Evolutionary conservation across 2,797 vertebrate species (phyloP).

Genomic region (Pseudomugil tenellus): DNA sequence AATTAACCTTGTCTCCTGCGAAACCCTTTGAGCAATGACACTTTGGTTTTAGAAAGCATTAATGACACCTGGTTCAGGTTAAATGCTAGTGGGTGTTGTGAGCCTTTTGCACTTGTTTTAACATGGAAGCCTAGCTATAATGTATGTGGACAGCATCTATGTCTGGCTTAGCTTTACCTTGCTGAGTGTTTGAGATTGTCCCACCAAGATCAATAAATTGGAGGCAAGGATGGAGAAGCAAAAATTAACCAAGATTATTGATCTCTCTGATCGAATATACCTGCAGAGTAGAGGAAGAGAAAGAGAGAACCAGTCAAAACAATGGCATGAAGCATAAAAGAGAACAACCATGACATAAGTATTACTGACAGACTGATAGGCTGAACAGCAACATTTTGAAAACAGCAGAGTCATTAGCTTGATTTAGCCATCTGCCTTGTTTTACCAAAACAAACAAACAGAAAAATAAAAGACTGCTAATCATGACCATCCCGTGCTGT

Average conservation of each 20-base stretch:
- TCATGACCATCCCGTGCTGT: conserved; percentile 46
- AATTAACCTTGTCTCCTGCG: conserved; percentile 6
- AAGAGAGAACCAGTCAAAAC: not conserved
- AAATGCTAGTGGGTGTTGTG: not conserved
- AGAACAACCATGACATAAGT: conserved; percentile 30
- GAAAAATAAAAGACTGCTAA: conserved; percentile 26
- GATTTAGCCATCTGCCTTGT: conserved; percentile 65
- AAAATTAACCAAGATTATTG: conserved; percentile 98
- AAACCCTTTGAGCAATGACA: not conserved
- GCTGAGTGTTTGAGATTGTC: conserved; percentile 97
- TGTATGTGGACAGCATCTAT: not conserved
- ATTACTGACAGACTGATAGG: conserved; percentile 42
- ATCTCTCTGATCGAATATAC: conserved; percentile 97
- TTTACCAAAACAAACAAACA: conserved; percentile 26
- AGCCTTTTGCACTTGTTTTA: not conserved
- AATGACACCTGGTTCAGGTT: not conserved
- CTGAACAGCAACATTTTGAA: conserved; percentile 41
- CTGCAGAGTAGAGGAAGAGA: conserved; percentile 67
- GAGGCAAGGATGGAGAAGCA: conserved; percentile 98
- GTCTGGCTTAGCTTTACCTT: conserved; percentile 84
- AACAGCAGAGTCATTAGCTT: conserved; percentile 55
- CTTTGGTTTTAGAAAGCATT: conserved; percentile 13
- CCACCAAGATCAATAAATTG: conserved; percentile 96
- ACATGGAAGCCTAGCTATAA: not conserved
- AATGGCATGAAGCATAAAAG: not conserved